phyloP scores from a whole-genome alignment of 1,140 invertebrate genomes.

The Zaprionus capensis region DNA sequence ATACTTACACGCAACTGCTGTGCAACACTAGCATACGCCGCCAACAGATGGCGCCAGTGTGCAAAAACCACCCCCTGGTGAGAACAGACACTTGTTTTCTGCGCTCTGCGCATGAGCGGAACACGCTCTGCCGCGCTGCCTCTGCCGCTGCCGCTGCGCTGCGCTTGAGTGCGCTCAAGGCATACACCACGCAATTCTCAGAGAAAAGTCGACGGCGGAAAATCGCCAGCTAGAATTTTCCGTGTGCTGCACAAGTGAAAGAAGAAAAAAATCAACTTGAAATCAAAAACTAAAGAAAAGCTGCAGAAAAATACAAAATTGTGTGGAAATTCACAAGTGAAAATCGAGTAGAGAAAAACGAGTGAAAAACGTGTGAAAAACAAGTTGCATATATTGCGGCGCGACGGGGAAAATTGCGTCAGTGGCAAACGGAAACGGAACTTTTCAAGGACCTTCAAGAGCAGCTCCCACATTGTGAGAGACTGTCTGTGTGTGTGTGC shows the following conservation, averaged over 20 bases:
- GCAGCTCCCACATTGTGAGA: conserved; percentile 17
- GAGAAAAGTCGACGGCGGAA: conserved; percentile 27
- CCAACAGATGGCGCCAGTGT: conserved; percentile 50
- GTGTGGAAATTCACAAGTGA: neutral
- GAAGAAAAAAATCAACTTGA: conserved; percentile 37
- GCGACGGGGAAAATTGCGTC: neutral
- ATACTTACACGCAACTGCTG: neutral
- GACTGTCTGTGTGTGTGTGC: conserved; percentile 24
- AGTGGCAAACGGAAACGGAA: conserved; percentile 31
- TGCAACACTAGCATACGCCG: neutral
- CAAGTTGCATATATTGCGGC: conserved; percentile 8
- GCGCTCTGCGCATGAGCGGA: conserved; percentile 56
- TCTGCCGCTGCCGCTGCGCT: neutral
- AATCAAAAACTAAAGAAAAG: neutral
- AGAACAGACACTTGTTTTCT: conserved; percentile 64
- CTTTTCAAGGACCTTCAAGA: conserved; percentile 74
- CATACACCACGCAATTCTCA: conserved; percentile 49
- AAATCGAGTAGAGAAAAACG: conserved; percentile 8
- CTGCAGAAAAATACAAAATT: neutral
- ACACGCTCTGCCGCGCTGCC: conserved; percentile 10
- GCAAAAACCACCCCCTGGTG: conserved; percentile 42
- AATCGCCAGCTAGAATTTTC: conserved; percentile 71
- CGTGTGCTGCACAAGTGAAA: conserved; percentile 43
- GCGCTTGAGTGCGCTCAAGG: conserved; percentile 46
- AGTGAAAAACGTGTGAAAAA: conserved; percentile 5